A percentile compares a stretch with the other conserved stretches of the same genome.
These are phyloP conservation scores for Xestobium rufovillosum DNA, from an alignment of 2,888 invertebrate genomes.

Conservation along the genomic window DNA sequence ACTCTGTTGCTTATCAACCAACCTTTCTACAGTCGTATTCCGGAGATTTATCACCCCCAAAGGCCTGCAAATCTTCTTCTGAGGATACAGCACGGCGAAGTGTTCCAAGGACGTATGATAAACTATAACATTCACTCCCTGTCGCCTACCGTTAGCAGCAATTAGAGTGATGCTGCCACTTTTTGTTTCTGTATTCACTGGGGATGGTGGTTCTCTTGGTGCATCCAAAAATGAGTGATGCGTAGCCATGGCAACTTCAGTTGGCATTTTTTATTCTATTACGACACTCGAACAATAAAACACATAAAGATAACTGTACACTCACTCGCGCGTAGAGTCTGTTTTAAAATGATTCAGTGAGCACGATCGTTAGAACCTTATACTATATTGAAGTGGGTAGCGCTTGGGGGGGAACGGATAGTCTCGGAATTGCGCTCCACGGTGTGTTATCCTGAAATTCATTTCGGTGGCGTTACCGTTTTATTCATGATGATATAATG, in stretches of 20 bases:
- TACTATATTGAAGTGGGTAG: too few species aligned
- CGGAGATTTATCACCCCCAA: conserved; percentile 55
- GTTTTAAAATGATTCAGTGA: too few species aligned
- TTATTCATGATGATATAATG: too few species aligned
- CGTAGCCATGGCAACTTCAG: conserved; percentile 40
- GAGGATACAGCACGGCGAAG: conserved; percentile 58
- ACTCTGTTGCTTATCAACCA: conserved; percentile 38
- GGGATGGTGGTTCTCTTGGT: conserved; percentile 38
- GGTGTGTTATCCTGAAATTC: too few species aligned
- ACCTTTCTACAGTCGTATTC: conserved; percentile 52
- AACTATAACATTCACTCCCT: conserved; percentile 56
- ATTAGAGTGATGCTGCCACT: conserved; percentile 55
- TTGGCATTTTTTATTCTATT: conserved; percentile 39
- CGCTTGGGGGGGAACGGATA: too few species aligned
- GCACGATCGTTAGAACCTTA: too few species aligned
- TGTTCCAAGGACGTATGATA: conserved; percentile 58
- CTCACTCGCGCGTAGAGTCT: too few species aligned
- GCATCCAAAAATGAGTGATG: conserved; percentile 35
- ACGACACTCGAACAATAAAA: too few species aligned
- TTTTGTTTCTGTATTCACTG: conserved; percentile 52
- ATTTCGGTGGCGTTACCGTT: too few species aligned
- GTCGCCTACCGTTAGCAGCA: conserved; percentile 51
- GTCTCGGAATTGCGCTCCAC: too few species aligned
- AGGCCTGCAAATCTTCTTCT: conserved; percentile 55
- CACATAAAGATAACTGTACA: too few species aligned